A percentile compares a stretch with the other conserved stretches of the same genome.
These are phyloP conservation scores for Xylocopa sonorina DNA, from an alignment of 1,140 invertebrate species.

Conservation along the genomic window DNA sequence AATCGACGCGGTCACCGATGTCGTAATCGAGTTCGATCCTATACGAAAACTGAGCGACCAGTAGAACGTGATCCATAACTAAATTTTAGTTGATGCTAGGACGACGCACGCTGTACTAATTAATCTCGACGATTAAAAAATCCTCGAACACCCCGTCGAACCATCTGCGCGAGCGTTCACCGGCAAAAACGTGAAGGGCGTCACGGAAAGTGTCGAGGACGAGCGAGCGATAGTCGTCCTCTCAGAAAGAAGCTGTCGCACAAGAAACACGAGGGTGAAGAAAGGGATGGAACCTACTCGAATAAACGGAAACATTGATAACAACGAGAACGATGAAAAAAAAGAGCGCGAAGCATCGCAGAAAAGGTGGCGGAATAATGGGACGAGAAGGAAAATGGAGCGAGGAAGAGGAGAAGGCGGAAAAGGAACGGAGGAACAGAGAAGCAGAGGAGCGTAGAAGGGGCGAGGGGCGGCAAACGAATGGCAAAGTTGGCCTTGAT, in stretches of 20 bases:
- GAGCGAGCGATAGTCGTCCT: background rate
- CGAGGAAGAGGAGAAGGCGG: background rate
- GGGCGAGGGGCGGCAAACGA: slow-evolving; percentile 34
- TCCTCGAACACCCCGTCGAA: too few species aligned
- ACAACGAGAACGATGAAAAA: slow-evolving; percentile 2
- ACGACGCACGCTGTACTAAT: too few species aligned
- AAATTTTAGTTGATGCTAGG: too few species aligned
- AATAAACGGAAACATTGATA: background rate
- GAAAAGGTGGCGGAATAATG: slow-evolving; percentile 20
- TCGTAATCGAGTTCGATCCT: background rate
- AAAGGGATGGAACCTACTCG: too few species aligned
- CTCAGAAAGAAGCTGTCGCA: background rate
- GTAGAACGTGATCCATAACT: background rate
- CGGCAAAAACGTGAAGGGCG: too few species aligned
- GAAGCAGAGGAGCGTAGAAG: background rate
- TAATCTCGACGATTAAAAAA: too few species aligned
- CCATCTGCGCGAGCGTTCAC: too few species aligned
- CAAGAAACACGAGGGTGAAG: background rate
- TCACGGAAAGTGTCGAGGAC: too few species aligned
- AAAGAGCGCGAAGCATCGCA: slow-evolving; percentile 12
- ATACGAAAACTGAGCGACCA: background rate
- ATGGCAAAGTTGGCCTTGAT: slow-evolving; percentile 62
- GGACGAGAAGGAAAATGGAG: slow-evolving; percentile 39
- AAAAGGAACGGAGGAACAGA: background rate
- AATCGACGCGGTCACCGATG: background rate